Evolutionary conservation across 2,888 invertebrate species (phyloP).

Genomic region (Cerastoderma edule): DNA sequence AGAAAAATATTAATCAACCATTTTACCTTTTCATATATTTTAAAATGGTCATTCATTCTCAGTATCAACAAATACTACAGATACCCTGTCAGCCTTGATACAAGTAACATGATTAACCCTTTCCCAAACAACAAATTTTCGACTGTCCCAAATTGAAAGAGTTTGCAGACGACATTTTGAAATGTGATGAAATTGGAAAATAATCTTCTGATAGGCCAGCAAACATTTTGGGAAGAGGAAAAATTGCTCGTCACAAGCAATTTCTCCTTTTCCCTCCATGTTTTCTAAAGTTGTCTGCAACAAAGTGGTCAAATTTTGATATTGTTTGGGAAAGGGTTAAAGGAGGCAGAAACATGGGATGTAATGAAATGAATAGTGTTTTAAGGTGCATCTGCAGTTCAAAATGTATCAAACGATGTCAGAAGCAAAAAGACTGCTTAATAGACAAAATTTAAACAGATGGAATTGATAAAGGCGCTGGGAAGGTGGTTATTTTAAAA

Average conservation of each 20-base stretch:
- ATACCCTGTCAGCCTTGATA: too few relatives aligned
- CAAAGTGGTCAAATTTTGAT: background rate
- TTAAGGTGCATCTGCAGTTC: too few relatives aligned
- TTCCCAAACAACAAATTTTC: background rate
- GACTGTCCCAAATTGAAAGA: background rate
- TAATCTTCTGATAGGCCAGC: background rate
- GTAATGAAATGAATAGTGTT: background rate
- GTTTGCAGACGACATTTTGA: background rate
- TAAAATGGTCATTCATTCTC: too few relatives aligned
- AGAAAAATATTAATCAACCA: too few relatives aligned
- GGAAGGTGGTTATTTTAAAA: too few relatives aligned
- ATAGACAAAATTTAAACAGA: too few relatives aligned
- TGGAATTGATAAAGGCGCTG: too few relatives aligned
- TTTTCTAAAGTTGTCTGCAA: background rate
- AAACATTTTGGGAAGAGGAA: conserved; percentile 5
- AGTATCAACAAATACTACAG: too few relatives aligned
- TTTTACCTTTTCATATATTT: too few relatives aligned
- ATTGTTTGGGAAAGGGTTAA: background rate
- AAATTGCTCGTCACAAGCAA: background rate
- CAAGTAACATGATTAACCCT: too few relatives aligned
- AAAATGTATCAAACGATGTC: too few relatives aligned
- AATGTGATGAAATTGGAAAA: background rate
- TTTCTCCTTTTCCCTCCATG: conserved; percentile 11
- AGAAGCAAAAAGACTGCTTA: too few relatives aligned
- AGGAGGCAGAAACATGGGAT: background rate